Evolutionary conservation across 1,140 invertebrate genomes (phyloP), one percentile per base, ranked within the genome.

Genomic region (Varroa destructor): DNA sequence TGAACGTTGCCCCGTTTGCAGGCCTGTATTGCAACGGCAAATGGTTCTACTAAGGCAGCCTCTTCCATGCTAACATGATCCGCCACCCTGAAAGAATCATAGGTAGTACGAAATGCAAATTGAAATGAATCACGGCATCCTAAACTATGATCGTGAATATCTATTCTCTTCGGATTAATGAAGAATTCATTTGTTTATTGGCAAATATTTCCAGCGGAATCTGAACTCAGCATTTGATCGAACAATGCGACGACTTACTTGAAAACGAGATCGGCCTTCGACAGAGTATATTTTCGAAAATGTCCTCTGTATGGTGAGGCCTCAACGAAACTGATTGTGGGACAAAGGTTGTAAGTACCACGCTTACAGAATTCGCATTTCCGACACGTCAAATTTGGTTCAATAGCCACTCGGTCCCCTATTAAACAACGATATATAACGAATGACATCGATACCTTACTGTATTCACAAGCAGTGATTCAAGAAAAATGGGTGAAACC

Each of bases 371-470:
- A 88, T 25, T 85, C 81, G 78, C 94, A 98, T 40, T 79, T 81
- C 70, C 89, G 83, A 77, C 94, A 98, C 0, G 91, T 86, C 56
- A 93, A 86, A 5, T 91, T 91, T 2, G 93, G 93, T 81, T 97
- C 93, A 73, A 96, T 88, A 0, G 91, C 91, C 2, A 97, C 91
- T 64, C 91, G 83, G 81, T 97, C 93, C 0, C 93, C 92, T 85
- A 73, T 0, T 51, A 25, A 25, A 25, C 25, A 25, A 25, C 25
- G 25, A 10, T 10, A 36, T 14, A 12, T 40, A 46, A 55, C 12
- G 73, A 73, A 43, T 10, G 43, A 10, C 37, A 25, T 75, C 73
- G 4, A 46, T 25, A 70, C 57, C 46, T 42, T 12, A 14, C 43
- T 12, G n/a, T 12, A 56, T 56, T 56, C n/a, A 12, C 55, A 12